These are phyloP conservation scores for Dromaius novaehollandiae DNA, from an alignment of 2,113 vertebrate species.

Conservation along the genomic window DNA sequence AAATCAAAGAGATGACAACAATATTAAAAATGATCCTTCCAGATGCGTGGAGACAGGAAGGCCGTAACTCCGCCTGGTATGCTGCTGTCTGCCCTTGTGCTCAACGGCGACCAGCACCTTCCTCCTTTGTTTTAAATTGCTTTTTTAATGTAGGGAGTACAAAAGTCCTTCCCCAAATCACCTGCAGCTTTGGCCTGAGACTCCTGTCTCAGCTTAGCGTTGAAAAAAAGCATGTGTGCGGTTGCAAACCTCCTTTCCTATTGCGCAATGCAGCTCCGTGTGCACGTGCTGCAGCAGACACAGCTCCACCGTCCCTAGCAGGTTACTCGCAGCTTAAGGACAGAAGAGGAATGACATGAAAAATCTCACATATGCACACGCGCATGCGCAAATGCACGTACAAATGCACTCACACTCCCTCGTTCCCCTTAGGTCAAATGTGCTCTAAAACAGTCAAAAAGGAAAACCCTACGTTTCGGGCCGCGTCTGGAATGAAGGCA, in stretches of 20 bases:
- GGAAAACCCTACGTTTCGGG: background rate
- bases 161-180: too few relatives aligned
- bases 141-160: too few relatives aligned
- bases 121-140: background rate
- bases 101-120: background rate
- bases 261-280: fast-evolving
- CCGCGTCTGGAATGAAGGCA: background rate
- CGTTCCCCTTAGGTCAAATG: background rate
- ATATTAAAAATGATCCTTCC: background rate
- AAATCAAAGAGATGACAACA: background rate
- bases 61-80: fast-evolving
- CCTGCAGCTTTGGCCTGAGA: background rate
- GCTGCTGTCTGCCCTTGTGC: background rate
- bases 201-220: background rate
- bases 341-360: background rate
- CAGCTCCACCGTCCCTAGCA: fast-evolving
- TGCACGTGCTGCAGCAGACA: background rate
- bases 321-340: background rate
- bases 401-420: background rate
- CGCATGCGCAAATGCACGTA: fast-evolving
- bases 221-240: background rate
- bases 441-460: background rate
- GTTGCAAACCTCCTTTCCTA: fast-evolving
- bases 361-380: background rate
- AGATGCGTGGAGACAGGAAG: background rate